These are phyloP conservation scores for Amazona finschi DNA, from an alignment of 2,797 vertebrate species.

Conservation along the genomic window DNA sequence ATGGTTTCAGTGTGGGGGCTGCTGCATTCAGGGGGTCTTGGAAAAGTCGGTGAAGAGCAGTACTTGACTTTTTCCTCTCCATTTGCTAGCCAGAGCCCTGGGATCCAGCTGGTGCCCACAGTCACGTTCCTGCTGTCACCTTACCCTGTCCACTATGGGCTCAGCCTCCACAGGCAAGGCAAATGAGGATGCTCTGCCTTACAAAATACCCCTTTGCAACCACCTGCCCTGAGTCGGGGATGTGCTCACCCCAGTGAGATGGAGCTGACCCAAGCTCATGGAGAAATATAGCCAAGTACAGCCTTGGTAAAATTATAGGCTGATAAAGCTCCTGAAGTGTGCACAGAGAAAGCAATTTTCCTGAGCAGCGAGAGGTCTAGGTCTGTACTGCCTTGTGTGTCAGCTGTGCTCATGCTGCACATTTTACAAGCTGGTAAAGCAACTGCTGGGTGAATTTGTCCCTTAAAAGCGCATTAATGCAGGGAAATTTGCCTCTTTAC, in stretches of 20 bases:
- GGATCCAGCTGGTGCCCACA: fast-evolving
- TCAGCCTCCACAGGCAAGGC: background rate
- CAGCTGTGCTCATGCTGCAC: background rate
- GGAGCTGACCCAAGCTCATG: background rate
- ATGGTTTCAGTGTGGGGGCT: background rate
- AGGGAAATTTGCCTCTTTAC: background rate
- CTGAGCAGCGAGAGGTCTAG: background rate
- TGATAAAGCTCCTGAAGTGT: background rate
- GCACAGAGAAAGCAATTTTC: background rate
- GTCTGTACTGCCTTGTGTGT: background rate
- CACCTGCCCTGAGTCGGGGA: background rate
- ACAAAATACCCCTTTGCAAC: background rate
- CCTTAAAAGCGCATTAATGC: conserved; percentile 17
- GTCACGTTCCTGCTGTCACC: background rate
- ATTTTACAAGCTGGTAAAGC: background rate
- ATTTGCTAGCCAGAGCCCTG: background rate
- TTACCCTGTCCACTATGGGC: background rate
- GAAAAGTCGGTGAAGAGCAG: background rate
- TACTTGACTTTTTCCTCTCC: background rate
- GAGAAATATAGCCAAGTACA: background rate
- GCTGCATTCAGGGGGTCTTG: background rate
- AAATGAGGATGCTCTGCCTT: background rate
- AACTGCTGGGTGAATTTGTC: background rate
- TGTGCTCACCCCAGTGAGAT: background rate
- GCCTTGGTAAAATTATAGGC: background rate